Percentiles rank a stretch among this genome's conserved stretches.
phyloP scores from a whole-genome alignment of 2,888 invertebrate species.

The Drosophila mimica region DNA sequence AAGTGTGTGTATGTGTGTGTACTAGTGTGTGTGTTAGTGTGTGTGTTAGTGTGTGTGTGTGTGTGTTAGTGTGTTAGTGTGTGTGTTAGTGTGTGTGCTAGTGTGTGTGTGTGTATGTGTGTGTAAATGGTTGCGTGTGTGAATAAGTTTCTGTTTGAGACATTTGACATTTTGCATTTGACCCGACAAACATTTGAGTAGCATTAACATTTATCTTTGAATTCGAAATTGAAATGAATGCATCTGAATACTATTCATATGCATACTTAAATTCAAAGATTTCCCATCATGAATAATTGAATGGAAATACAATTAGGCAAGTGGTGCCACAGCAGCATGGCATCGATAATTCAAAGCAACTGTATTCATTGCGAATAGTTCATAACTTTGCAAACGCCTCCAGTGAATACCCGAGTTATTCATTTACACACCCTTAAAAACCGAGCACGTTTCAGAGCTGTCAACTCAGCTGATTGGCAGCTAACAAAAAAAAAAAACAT shows the following conservation, averaged over 20 bases:
- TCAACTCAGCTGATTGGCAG: constrained; percentile 48
- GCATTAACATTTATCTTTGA: constrained; percentile 7
- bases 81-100: constrained; percentile 7
- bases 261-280: not conserved
- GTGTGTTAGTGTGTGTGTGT: constrained; percentile 5
- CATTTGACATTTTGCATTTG: constrained; percentile 22
- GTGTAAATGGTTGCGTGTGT: constrained; percentile 8
- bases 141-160: constrained; percentile 4
- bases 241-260: constrained; percentile 22
- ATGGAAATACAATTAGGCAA: not conserved
- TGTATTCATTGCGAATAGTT: not conserved
- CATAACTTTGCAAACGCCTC: constrained; percentile 1
- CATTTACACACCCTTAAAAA: constrained; percentile 16
- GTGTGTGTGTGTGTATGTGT: not conserved
- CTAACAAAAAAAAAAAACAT: not conserved
- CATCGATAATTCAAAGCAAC: not conserved
- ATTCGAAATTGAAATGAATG: constrained; percentile 20
- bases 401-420: constrained; percentile 32
- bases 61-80: constrained; percentile 1
- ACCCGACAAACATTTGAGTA: constrained; percentile 6
- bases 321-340: not conserved
- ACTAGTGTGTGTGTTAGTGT: not conserved
- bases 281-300: constrained; percentile 1
- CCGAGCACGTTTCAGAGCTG: constrained; percentile 19
- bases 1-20: not conserved